These are phyloP conservation scores for Pituophis catenifer DNA, from an alignment of 2,113 vertebrate genomes.

Conservation along the genomic window DNA sequence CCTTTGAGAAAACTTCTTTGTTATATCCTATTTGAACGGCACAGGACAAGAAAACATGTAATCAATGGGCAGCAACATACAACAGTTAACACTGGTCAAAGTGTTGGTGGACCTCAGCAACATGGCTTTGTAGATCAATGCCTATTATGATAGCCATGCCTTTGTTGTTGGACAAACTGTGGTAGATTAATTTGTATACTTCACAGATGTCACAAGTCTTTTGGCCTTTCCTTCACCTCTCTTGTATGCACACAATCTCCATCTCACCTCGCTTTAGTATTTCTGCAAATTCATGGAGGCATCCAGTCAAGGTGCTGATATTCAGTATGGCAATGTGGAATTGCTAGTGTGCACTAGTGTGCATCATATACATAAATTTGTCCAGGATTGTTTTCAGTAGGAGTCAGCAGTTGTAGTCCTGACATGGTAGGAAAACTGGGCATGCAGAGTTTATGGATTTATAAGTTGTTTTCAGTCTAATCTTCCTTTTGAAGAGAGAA, in stretches of 20 bases:
- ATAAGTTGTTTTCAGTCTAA: background rate
- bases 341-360: background rate
- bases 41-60: background rate
- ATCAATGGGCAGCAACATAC: background rate
- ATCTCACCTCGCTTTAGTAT: background rate
- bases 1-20: background rate
- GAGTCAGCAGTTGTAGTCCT: background rate
- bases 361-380: background rate
- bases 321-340: background rate
- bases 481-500: background rate
- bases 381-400: background rate
- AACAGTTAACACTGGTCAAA: background rate
- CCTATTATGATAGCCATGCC: background rate
- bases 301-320: background rate
- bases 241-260: background rate
- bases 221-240: background rate
- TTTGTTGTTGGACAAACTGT: background rate
- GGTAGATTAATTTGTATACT: background rate
- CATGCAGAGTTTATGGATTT: background rate
- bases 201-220: background rate
- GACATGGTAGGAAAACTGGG: background rate
- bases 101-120: background rate
- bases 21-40: background rate
- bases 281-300: background rate
- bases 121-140: background rate